Base-by-base conservation (phyloP, 2,797 vertebrate genomes). In the Notolabrus celidotus region DNA sequence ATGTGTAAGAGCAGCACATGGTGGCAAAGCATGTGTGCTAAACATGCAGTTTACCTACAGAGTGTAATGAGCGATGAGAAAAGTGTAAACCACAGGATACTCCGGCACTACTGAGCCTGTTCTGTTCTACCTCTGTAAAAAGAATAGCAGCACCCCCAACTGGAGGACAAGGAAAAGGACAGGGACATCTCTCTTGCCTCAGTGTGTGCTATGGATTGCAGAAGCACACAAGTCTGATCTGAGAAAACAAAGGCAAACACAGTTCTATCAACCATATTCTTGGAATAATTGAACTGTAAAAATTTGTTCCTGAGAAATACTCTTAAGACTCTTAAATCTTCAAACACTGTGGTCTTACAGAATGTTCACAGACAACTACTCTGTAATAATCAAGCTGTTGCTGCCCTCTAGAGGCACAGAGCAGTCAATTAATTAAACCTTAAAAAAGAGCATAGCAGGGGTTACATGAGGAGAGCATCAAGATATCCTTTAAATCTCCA, bases 401-500 rank as follows among this genome's bases (percentile, higher is more conserved):
- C 86, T 88, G 88, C 91, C 90, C 80, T 61, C 93, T 89, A 62
- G 57, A 85, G 93, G 89, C 14, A 19, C 0, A 1, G 52, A 36
- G 43, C 1, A 20, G 36, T 29, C 34, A 67, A 19, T 5, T 14
- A 5, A 12, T 5, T 5, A 31, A 57, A 29, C 57, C 10, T 14
- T 7, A 2, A 0, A 5, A 2, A 61, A 50, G n/a, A 15, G 6
- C 6, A 20, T 29, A 1, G 8, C 0, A 36, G 9, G 12, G 12
- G 36, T 39, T 41, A n/a, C n/a, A n/a, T n/a, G n/a, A n/a, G n/a
- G n/a, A n/a, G n/a, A n/a, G n/a, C n/a, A 0, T 27, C 5, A 31
- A 15, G 11, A 20, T n/a, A n/a, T n/a, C n/a, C n/a, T n/a, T n/a
- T n/a, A n/a, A 31, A 36, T 60, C 51, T 43, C 53, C 45, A 69